Conservation (phyloP, 1,140 invertebrate genomes). For the Drosophila trapezifrons region DNA sequence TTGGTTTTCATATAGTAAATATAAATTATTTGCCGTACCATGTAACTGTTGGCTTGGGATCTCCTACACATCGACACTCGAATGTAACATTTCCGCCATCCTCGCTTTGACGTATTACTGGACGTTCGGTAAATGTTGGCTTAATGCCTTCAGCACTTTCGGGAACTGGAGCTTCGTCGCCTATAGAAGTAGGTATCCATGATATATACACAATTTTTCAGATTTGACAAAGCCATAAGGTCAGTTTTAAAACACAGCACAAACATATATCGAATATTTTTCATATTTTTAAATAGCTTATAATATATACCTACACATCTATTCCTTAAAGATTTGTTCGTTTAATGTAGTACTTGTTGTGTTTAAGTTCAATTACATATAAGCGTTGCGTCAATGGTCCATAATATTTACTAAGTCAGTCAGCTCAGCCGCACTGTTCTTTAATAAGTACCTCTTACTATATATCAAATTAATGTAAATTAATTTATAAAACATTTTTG, state of each 20-base stretch:
- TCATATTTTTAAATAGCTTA: neutral
- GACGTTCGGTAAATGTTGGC: conserved; percentile 98
- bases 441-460: no score
- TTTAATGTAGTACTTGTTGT: neutral
- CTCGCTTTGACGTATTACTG: conserved; percentile 96
- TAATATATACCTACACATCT: neutral
- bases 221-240: conserved; percentile 12
- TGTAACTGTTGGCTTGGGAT: conserved; percentile 94
- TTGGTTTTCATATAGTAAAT: conserved; percentile 6
- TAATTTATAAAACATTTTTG: no score
- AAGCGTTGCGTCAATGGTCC: no score
- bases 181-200: conserved; percentile 85
- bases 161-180: conserved; percentile 95
- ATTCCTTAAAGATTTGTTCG: neutral
- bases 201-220: conserved; percentile 50
- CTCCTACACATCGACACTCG: conserved; percentile 97
- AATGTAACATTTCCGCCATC: conserved; percentile 96
- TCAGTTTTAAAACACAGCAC: conserved; percentile 5
- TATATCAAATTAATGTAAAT: no score
- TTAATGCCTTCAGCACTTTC: conserved; percentile 92
- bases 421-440: no score
- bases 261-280: neutral
- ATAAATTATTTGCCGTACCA: conserved; percentile 88
- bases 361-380: neutral
- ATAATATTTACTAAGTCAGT: no score